Evolutionary conservation across 1,140 invertebrate species (phyloP).

Genomic region (Scylla paramamosain): DNA sequence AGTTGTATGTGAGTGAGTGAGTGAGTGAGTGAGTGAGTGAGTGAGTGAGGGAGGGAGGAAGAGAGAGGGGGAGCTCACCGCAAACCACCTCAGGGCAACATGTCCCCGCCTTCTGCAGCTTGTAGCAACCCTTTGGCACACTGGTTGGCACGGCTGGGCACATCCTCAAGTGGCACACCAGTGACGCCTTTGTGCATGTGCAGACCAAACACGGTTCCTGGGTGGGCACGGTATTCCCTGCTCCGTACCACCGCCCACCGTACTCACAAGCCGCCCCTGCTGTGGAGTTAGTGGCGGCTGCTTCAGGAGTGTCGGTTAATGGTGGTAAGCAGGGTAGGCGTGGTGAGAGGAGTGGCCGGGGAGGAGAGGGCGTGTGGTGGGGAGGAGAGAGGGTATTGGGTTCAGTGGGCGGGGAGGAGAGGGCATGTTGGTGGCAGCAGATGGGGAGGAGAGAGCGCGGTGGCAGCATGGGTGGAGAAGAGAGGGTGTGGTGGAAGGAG

Average conservation of each 20-base stretch:
- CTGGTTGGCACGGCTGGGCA: slow-evolving; percentile 36
- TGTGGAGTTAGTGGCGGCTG: not conserved
- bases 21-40: not conserved
- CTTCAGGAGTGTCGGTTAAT: not conserved
- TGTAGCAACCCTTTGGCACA: slow-evolving; percentile 56
- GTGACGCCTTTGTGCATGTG: slow-evolving; percentile 47
- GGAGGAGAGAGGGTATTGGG: not conserved
- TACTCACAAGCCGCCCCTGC: slow-evolving; percentile 39
- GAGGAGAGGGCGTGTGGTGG: not conserved
- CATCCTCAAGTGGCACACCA: slow-evolving; percentile 60
- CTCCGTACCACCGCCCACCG: slow-evolving; percentile 47
- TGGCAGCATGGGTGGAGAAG: not conserved
- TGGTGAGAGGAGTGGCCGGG: not conserved
- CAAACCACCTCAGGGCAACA: slow-evolving; percentile 58
- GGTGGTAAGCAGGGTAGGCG: slow-evolving; percentile 22
- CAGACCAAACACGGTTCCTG: slow-evolving; percentile 55
- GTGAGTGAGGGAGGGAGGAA: not conserved
- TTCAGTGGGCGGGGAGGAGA: not conserved
- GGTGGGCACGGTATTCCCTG: slow-evolving; percentile 44
- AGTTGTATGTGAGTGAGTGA: not conserved
- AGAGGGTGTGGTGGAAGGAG: not conserved
- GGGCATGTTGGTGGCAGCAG: not conserved
- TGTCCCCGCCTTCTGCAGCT: slow-evolving; percentile 48
- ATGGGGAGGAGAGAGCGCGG: not conserved
- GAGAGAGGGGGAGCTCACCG: slow-evolving; percentile 47